A percentile compares a stretch with the other conserved stretches of the same genome.
Evolutionary conservation across 2,888 invertebrate genomes (phyloP).

Genomic region (Troides oblongomaculatus): DNA sequence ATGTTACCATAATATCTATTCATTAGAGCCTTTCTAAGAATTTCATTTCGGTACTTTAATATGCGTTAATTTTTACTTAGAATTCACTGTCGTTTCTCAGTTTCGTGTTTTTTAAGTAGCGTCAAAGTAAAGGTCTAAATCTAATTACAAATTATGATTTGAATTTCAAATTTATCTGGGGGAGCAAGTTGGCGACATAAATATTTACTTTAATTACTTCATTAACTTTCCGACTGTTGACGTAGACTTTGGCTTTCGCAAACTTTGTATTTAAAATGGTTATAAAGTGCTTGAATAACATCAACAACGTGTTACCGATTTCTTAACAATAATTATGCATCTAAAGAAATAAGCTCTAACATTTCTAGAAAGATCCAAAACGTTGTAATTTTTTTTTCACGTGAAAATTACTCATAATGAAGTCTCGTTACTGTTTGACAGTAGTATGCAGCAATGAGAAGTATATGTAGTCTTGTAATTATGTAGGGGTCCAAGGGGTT

Average conservation of each 20-base stretch:
- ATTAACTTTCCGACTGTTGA: constrained; percentile 28
- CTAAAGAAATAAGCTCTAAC: not conserved
- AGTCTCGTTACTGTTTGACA: too few relatives aligned
- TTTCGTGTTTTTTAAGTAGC: constrained; percentile 14
- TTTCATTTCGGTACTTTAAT: not conserved
- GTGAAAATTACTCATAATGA: too few relatives aligned
- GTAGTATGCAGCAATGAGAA: too few relatives aligned
- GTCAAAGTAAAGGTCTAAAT: constrained; percentile 23
- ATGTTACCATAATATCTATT: too few relatives aligned
- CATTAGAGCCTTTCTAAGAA: too few relatives aligned
- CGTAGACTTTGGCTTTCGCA: constrained; percentile 12
- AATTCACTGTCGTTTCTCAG: not conserved
- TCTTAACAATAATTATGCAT: not conserved
- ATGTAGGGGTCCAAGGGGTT: too few relatives aligned
- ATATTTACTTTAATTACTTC: constrained; percentile 30
- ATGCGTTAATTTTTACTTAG: not conserved
- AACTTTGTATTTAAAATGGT: constrained; percentile 22
- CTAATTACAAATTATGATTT: constrained; percentile 29
- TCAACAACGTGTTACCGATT: not conserved
- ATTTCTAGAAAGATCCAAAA: not conserved
- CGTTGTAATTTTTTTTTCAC: too few relatives aligned
- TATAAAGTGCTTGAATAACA: not conserved
- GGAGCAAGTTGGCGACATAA: constrained; percentile 28
- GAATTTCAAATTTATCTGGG: constrained; percentile 28
- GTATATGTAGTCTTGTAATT: too few relatives aligned